Conservation (phyloP, 2,888 invertebrate species). For the Nymphalis urticae region DNA sequence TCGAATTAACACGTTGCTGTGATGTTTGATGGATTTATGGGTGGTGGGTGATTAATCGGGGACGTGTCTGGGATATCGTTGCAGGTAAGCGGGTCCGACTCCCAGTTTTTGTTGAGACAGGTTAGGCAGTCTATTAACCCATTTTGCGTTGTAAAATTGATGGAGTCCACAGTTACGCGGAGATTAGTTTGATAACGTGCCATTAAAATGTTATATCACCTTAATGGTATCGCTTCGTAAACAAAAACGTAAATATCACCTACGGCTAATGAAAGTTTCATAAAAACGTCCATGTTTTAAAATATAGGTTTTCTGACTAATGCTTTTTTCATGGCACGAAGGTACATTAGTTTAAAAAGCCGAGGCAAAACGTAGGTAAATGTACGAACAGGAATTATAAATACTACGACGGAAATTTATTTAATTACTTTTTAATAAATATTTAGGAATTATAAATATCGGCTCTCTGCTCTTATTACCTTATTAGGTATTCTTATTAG, state of each 20-base stretch:
- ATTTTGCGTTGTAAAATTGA: constrained; percentile 30
- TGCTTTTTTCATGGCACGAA: neutral
- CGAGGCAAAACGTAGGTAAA: neutral
- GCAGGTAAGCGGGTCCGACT: constrained; percentile 62
- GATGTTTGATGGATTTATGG: constrained; percentile 74
- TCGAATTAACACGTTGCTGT: constrained; percentile 70
- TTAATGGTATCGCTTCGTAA: constrained; percentile 17
- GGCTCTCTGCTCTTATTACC: no score
- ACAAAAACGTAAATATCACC: constrained; percentile 10
- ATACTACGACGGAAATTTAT: no score
- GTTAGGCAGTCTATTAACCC: constrained; percentile 37
- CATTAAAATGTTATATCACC: constrained; percentile 22
- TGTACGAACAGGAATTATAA: no score
- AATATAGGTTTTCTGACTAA: neutral
- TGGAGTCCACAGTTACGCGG: constrained; percentile 25
- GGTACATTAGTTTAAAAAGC: neutral
- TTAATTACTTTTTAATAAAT: no score
- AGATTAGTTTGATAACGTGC: constrained; percentile 23
- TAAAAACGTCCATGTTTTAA: constrained; percentile 5
- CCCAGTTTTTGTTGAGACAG: constrained; percentile 38
- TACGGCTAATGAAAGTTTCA: constrained; percentile 1
- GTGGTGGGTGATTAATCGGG: constrained; percentile 63
- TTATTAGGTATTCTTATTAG: no score
- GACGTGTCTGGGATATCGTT: constrained; percentile 53
- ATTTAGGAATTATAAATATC: no score